Evolutionary conservation across 1,140 invertebrate genomes (phyloP).

Genomic region (Papilio glaucus): DNA sequence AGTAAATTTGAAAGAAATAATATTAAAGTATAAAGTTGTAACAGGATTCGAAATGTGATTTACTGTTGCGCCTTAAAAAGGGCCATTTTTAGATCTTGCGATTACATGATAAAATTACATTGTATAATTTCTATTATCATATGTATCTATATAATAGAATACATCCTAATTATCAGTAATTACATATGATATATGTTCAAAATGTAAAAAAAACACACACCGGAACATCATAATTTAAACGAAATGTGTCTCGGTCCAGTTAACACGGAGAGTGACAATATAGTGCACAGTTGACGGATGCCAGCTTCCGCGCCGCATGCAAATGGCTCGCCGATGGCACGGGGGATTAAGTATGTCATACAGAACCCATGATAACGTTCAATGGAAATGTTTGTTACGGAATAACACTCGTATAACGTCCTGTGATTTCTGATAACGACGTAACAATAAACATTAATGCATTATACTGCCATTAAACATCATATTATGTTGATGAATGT

Average conservation of each 20-base stretch:
- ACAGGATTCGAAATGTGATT: too few species aligned
- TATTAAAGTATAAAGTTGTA: too few species aligned
- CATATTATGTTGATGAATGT: background rate
- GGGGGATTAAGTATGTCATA: conserved; percentile 26
- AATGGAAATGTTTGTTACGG: conserved; percentile 35
- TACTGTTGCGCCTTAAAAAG: too few species aligned
- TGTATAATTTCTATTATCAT: too few species aligned
- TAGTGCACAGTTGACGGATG: conserved; percentile 30
- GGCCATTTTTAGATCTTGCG: too few species aligned
- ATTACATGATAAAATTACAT: too few species aligned
- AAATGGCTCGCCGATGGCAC: background rate
- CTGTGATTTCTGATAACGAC: conserved; percentile 31
- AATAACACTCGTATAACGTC: conserved; percentile 29
- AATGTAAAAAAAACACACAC: background rate
- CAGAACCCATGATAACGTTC: conserved; percentile 26
- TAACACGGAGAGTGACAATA: conserved; percentile 25
- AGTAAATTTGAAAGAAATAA: too few species aligned
- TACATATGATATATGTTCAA: background rate
- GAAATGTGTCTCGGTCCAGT: conserved; percentile 25
- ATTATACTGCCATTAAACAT: background rate
- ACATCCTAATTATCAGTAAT: background rate
- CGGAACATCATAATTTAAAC: conserved; percentile 24
- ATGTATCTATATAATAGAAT: too few species aligned
- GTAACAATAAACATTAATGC: conserved; percentile 29
- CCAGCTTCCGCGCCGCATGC: conserved; percentile 1